Conservation (phyloP, 2,797 vertebrate species). For the Pantherophis vulpinus region DNA sequence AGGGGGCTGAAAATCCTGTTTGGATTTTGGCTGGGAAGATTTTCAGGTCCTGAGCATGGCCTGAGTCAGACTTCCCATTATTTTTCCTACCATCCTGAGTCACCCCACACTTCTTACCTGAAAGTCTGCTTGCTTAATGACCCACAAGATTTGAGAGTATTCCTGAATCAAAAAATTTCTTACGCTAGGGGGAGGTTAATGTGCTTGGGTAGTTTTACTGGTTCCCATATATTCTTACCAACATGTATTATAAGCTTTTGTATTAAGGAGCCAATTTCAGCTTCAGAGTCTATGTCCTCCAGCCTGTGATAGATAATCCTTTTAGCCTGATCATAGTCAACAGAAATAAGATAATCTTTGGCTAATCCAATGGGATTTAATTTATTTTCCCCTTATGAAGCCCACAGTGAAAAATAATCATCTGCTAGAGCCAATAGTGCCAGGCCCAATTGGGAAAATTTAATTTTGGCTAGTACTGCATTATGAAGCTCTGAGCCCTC, state of each 20-base stretch:
- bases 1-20: too few species aligned
- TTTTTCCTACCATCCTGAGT: too few species aligned
- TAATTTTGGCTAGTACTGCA: neutral
- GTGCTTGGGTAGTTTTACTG: neutral
- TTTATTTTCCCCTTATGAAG: neutral
- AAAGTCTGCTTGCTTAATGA: too few species aligned
- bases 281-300: neutral
- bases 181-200: neutral
- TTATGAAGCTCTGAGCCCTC: neutral
- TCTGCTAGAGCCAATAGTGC: neutral
- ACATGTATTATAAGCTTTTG: neutral
- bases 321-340: neutral
- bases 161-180: neutral
- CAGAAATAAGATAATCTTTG: neutral
- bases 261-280: neutral
- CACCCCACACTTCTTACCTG: too few species aligned
- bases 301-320: neutral
- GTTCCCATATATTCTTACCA: neutral
- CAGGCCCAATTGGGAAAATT: neutral
- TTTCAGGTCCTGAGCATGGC: too few species aligned
- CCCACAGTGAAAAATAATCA: neutral
- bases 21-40: too few species aligned
- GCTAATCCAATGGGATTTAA: neutral
- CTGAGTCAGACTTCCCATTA: too few species aligned
- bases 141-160: neutral